phyloP scores from a whole-genome alignment of 2,888 invertebrate species.

The Pheosia gnoma region DNA sequence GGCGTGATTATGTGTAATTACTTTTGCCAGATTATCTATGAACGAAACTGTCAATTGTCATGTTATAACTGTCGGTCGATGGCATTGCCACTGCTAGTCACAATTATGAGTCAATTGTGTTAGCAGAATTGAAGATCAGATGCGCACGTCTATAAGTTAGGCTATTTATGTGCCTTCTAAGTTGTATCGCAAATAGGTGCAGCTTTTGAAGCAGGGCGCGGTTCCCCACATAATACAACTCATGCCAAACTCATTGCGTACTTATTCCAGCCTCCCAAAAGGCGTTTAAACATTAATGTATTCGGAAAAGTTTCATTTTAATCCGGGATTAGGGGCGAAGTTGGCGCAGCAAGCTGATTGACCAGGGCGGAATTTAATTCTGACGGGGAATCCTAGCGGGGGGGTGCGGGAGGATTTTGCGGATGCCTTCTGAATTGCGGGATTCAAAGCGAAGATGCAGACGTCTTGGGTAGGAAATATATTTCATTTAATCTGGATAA shows the following conservation, averaged over 20 bases:
- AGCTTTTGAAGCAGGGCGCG: no score
- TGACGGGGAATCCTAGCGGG: slow-evolving; percentile 32
- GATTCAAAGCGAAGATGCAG: slow-evolving; percentile 5
- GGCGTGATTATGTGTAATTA: no score
- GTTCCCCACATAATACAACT: no score
- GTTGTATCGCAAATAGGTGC: no score
- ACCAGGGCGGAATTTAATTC: slow-evolving; percentile 37
- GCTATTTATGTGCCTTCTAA: no score
- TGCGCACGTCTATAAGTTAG: no score
- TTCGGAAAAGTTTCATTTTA: slow-evolving; percentile 31
- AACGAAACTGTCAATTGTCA: no score
- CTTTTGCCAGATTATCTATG: no score
- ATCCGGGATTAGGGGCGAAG: slow-evolving; percentile 24
- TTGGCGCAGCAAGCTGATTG: slow-evolving; percentile 31
- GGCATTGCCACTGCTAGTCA: no score
- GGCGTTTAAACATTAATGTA: slow-evolving; percentile 27
- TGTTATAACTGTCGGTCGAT: no score
- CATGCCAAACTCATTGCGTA: background rate
- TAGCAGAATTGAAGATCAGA: no score
- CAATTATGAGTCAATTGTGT: no score
- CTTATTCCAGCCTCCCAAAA: slow-evolving; percentile 5
- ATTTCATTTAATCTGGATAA: background rate
- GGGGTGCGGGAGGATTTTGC: slow-evolving; percentile 44
- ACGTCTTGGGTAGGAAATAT: background rate
- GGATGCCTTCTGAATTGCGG: slow-evolving; percentile 40